These are phyloP conservation scores for Dreissena polymorpha DNA, from an alignment of 1,140 invertebrate genomes.

Conservation along the genomic window DNA sequence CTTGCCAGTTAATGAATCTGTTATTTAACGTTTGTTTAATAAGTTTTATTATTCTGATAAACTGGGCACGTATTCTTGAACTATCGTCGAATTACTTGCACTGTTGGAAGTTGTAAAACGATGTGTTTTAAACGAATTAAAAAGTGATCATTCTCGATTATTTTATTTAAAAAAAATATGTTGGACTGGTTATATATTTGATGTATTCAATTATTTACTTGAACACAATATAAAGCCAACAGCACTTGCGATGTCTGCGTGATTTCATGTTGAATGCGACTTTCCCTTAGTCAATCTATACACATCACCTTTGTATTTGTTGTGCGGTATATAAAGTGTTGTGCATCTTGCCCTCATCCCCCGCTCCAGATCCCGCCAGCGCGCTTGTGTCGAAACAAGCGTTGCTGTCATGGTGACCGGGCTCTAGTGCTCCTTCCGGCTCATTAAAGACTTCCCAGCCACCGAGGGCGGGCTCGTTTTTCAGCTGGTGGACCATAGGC, in stretches of 20 bases:
- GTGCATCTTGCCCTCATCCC: slow-evolving; percentile 74
- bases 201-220: too few species aligned
- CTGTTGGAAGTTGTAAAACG: too few species aligned
- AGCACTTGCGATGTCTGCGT: too few species aligned
- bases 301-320: slow-evolving; percentile 62
- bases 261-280: too few species aligned
- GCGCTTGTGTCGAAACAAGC: slow-evolving; percentile 76
- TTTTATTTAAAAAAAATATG: too few species aligned
- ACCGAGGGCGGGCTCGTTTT: slow-evolving; percentile 76
- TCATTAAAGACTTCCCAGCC: slow-evolving; percentile 80
- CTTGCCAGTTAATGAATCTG: slow-evolving; percentile 78
- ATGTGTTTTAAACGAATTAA: too few species aligned
- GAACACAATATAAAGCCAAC: too few species aligned
- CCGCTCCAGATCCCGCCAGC: slow-evolving; percentile 72
- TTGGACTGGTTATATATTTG: too few species aligned
- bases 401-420: slow-evolving; percentile 68
- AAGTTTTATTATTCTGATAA: too few species aligned
- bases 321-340: slow-evolving; percentile 54
- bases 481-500: slow-evolving; percentile 74
- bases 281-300: too few species aligned
- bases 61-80: neutral
- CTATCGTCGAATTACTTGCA: neutral
- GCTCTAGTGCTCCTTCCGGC: slow-evolving; percentile 76
- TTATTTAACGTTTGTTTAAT: slow-evolving; percentile 3
- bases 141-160: too few species aligned